Evolutionary conservation across 2,888 invertebrate species (phyloP), one percentile per base, ranked within the genome.

Genomic region (Hemistola chrysoprasaria): DNA sequence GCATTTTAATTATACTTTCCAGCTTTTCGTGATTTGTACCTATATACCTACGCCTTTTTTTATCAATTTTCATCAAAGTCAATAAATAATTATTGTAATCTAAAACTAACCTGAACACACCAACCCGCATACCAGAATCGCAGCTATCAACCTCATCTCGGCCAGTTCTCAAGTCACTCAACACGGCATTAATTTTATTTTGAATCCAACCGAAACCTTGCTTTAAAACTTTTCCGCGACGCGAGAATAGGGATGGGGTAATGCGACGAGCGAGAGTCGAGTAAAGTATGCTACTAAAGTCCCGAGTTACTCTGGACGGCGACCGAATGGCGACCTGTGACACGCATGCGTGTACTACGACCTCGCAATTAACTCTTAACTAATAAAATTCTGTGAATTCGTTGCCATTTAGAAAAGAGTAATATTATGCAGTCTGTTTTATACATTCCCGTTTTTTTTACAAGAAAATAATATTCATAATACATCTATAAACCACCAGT

Each of bases 321-420:
- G 36, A 11, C 25, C 50, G 56, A 61, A 61, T 59, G 57, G 43
- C 58, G 59, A 71, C 71, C 71, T 71, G 56, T 70, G 65, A 65
- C 71, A 74, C 82, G 82, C 82, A 79, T 80, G 80, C 79, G 82
- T 73, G 47, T 61, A n/a, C n/a, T 61, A 40, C 37, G 44, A 49
- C 46, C 45, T 50, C 36, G 33, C 41, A 38, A 36, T 55, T 51
- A 52, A 40, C 50, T 40, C 31, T 38, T 50, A 55, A 54, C 57
- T 50, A 55, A 55, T 58, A 56, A 60, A 28, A 29, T 43, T 37
- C 52, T 38, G 53, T 38, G 34, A 39, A 51, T 31, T 21, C 11
- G 11, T 37, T 32, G 24, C 8, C 33, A 21, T 37, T 10, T 33
- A 4, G 16, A 16, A 11, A 33, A 28, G 7, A n/a, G 9, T 22